These are phyloP conservation scores for Phrynocephalus versicolor DNA, from an alignment of 2,113 vertebrate species.

Conservation along the genomic window DNA sequence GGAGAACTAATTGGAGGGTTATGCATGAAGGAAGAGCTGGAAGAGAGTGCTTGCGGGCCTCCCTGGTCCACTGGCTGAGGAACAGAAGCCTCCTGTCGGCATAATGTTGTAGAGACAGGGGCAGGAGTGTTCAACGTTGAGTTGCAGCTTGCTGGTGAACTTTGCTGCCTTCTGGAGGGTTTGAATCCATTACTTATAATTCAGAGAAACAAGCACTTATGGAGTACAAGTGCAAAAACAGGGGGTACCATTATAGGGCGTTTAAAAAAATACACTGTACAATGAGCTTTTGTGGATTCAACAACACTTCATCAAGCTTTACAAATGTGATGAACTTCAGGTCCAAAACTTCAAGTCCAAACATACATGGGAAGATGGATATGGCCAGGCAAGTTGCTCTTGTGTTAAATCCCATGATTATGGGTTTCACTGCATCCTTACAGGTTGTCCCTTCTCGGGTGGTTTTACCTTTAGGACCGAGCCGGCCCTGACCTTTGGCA, in stretches of 20 bases:
- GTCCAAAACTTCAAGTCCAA: too few species aligned
- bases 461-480: neutral
- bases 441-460: neutral
- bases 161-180: neutral
- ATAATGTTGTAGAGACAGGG: neutral
- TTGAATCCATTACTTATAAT: neutral
- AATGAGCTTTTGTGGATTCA: too few species aligned
- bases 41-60: neutral
- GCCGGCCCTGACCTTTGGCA: too few species aligned
- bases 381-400: too few species aligned
- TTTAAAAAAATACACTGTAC: too few species aligned
- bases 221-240: too few species aligned
- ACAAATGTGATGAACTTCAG: too few species aligned
- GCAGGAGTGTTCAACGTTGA: neutral
- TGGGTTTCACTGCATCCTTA: neutral
- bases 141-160: neutral
- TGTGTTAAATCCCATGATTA: too few species aligned
- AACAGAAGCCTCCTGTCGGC: neutral
- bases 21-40: neutral
- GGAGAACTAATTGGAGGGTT: constrained; percentile 58
- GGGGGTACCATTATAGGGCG: too few species aligned
- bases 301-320: too few species aligned
- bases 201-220: neutral
- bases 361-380: too few species aligned
- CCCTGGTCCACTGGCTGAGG: neutral